Evolutionary conservation across 2,888 invertebrate species (phyloP), one percentile per base, ranked within the genome.

Genomic region (Thalpophila matura): DNA sequence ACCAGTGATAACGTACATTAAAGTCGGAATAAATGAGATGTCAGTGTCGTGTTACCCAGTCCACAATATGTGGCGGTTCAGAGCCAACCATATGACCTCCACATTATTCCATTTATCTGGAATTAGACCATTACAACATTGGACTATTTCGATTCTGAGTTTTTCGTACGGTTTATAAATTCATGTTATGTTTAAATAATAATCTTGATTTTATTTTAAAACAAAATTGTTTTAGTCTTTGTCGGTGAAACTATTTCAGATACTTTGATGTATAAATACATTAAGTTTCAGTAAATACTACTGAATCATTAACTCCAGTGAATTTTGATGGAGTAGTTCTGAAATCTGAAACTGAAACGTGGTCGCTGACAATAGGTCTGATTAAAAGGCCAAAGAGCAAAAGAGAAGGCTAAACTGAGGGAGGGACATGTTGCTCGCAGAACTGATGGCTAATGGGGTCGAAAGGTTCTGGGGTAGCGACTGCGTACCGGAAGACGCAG

Each of bases 91-190:
- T 58, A 72, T 82, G 90, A 90, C 89, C 91, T 90, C 88, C 86
- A 80, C 81, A 86, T 87, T 86, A 90, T 89, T 88, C 85, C 85
- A 89, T 90, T 89, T 89, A 88, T 88, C 91, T 90, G 84, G 86
- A 91, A 89, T 91, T 92, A 92, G 90, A 89, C 80, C 80, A 90
- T 92, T 92, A 90, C 92, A 89, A 86, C 90, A 92, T 86, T 83
- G 76, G 79, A 83, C 83, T 85, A 83, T 89, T 90, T 86, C 84
- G 73, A 89, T 88, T 83, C 82, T 66, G 66, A 85, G 83, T 90
- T 90, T 90, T 90, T 90, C 84, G 79, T 80, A 77, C 79, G 81
- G 85, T 89, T 90, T 90, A 87, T 88, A 89, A 89, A 89, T 88
- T 82, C 73, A 78, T 81, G 64, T 75, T 70, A 60, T 79, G 82